Evolutionary conservation across 2,113 vertebrate genomes (phyloP), one percentile per base, ranked within the genome.

Genomic region (Noctilio leporinus): DNA sequence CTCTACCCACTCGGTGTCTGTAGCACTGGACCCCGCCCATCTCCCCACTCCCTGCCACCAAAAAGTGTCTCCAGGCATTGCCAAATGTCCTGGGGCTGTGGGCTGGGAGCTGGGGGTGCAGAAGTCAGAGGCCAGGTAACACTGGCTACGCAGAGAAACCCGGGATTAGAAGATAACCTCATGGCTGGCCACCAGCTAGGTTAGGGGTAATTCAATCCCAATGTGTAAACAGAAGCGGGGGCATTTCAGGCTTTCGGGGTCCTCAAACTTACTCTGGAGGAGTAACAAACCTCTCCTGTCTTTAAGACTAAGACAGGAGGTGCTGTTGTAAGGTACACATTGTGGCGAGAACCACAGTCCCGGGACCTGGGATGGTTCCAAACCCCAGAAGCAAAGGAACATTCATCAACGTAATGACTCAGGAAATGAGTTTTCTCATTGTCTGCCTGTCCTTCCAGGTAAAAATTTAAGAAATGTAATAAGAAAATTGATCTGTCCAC

Each of bases 401-500:
- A 89, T 89, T 80, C 75, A 43, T 95, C 91, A 93, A 2, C n/a
- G 0, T 3, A 53, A 55, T 77, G 78, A 96, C 64, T 91, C 97
- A 95, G 96, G 97, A 97, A 93, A 87, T 95, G 86, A 95, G 75
- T 67, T 24, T 78, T 30, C 78, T 94, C 47, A 0, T 84, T 92
- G 57, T 80, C 81, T 82, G 94, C 84, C 76, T 88, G 95, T 45
- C 89, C n/a, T 95, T 75, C 87, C 96, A 97, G 96, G 96, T 97
- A 97, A 96, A 91, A 94, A 88, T 94, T 94, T 75, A 95, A 94
- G 92, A 95, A 95, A 97, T 89, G 83, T 78, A 97, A 97, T 97
- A 95, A 96, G 96, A 96, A 97, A 96, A 97, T 95, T 84, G 77
- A 97, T 97, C 77, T 93, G 92, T 91, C 75, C 3, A 3, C 55